phyloP scores from a whole-genome alignment of 2,888 invertebrate species.

The Amiota mariae region DNA sequence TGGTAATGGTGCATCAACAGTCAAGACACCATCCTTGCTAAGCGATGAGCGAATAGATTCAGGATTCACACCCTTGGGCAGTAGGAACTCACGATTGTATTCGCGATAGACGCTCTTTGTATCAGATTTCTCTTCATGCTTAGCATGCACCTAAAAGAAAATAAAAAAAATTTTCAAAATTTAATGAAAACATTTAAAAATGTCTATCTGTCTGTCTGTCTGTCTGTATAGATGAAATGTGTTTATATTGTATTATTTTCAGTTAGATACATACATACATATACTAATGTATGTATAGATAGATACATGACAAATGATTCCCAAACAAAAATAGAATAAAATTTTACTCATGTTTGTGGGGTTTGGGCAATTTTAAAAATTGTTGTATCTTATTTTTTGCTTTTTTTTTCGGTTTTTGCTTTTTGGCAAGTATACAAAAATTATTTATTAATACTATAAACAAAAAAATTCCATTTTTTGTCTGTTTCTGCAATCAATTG shows the following conservation, averaged over 20 bases:
- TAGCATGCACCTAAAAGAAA: slow-evolving; percentile 90
- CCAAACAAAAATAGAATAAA: no score
- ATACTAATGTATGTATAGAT: not conserved
- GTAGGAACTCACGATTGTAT: slow-evolving; percentile 96
- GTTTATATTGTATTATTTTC: no score
- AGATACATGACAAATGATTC: no score
- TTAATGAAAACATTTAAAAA: not conserved
- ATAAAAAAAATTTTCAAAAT: slow-evolving; percentile 23
- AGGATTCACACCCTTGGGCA: slow-evolving; percentile 97
- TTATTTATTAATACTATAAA: slow-evolving; percentile 22
- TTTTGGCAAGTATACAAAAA: slow-evolving; percentile 38
- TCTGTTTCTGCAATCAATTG: slow-evolving; percentile 1
- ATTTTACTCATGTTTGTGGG: no score
- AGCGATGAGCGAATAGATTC: slow-evolving; percentile 96
- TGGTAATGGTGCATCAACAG: slow-evolving; percentile 97
- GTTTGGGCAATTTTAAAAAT: not conserved
- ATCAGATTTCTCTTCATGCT: slow-evolving; percentile 98
- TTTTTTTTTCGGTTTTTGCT: slow-evolving; percentile 28
- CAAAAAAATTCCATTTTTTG: not conserved
- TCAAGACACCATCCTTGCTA: slow-evolving; percentile 96
- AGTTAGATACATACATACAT: no score
- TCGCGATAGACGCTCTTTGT: slow-evolving; percentile 97
- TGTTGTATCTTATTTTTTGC: not conserved
- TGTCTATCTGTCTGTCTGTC: not conserved
- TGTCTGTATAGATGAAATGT: not conserved